phyloP scores from a whole-genome alignment of 2,113 vertebrate species.

The Siniperca knerii region DNA sequence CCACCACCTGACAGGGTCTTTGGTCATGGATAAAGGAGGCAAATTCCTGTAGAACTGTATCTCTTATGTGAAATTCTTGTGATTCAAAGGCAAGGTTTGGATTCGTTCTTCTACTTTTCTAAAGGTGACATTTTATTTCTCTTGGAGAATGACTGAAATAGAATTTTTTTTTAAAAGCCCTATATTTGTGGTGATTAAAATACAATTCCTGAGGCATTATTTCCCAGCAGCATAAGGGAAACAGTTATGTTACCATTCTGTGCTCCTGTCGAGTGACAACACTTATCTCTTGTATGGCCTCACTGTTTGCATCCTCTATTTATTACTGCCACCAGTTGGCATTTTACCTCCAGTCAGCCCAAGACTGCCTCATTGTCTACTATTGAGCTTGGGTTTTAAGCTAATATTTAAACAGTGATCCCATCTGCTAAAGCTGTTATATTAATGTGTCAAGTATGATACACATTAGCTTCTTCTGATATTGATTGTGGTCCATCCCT shows the following conservation, averaged over 20 bases:
- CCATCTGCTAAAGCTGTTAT: constrained; percentile 14
- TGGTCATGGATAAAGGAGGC: not conserved
- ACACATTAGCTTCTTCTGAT: not conserved
- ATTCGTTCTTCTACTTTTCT: not conserved
- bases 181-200: not conserved
- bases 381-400: not conserved
- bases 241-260: not conserved
- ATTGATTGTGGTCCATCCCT: not conserved
- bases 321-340: not conserved
- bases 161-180: not conserved
- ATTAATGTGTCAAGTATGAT: constrained; percentile 21
- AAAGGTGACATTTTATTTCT: not conserved
- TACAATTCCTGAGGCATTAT: not conserved
- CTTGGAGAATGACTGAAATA: not conserved
- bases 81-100: not conserved
- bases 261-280: not conserved
- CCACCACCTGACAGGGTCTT: not conserved
- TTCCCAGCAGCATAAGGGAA: not conserved
- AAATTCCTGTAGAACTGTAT: not conserved
- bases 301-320: not conserved
- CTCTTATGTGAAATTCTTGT: not conserved
- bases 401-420: not conserved
- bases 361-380: not conserved
- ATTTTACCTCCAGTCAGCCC: not conserved
- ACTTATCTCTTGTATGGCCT: not conserved